Base-by-base conservation (phyloP, 2,113 vertebrate species). In the Rhinopithecus roxellana region DNA sequence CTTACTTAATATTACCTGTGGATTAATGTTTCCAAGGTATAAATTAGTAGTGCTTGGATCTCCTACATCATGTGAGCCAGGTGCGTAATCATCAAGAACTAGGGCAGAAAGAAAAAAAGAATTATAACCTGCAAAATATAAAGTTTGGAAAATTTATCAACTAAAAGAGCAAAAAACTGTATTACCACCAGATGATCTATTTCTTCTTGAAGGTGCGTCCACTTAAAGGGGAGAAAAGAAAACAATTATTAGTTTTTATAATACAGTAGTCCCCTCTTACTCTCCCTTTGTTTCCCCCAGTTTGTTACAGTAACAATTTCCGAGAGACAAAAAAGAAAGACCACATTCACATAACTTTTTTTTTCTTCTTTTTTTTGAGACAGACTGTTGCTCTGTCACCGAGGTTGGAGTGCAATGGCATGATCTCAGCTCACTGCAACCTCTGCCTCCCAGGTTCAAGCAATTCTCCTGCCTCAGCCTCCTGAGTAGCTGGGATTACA, bases 1-100 rank as follows among this genome's bases (percentile, higher is more conserved):
- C 52, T 78, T 87, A 86, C 23, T 88, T 90, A 74, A 5, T 75
- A 96, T 98, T 98, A 99, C 99, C 99, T 99, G 99, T 97, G 99
- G 99, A 98, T 99, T 99, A 98, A 99, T 99, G 98, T 99, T 99
- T 97, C 99, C 99, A 43, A 99, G 99, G 97, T 99, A 99, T 93
- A 99, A 98, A 98, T 99, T 99, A 79, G 99, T 99, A 78, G 99
- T 99, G 91, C 99, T 99, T 79, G 99, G 99, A 98, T 99, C 99
- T 92, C 99, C 99, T 61, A 99, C 99, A 94, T 99, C 99, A 97
- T 99, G 99, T 86, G 99, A 99, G 57, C 99, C 99, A 94, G 99
- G 99, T 32, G 99, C 99, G 95, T 99, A 99, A 97, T 99, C 99
- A 98, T 99, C 99, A 97, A 99, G 98, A 96, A 99, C 99, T 99